phyloP scores from a whole-genome alignment of 2,113 vertebrate genomes.

The Macroglossus sobrinus region DNA sequence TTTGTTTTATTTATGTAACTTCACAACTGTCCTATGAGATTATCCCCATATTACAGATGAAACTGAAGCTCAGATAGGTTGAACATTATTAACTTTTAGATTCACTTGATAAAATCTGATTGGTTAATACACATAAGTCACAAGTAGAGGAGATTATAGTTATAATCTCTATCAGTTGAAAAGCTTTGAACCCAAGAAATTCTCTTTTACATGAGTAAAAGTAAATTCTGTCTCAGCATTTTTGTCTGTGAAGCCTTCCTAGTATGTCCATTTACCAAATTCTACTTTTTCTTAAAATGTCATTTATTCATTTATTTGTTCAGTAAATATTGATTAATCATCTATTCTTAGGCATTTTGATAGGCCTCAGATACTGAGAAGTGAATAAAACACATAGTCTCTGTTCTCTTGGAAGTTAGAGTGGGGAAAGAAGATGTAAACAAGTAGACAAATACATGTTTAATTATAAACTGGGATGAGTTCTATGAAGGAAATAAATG shows the following conservation, averaged over 20 bases:
- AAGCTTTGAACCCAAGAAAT: background rate
- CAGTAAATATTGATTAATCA: background rate
- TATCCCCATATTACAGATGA: background rate
- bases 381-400: background rate
- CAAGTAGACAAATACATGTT: background rate
- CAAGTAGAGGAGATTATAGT: background rate
- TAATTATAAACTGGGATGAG: background rate
- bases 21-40: background rate
- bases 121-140: background rate
- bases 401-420: background rate
- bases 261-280: background rate
- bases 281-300: background rate
- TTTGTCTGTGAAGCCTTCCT: background rate
- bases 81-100: slow-evolving; percentile 13
- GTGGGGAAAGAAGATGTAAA: background rate
- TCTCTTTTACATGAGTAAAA: background rate
- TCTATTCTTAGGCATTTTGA: background rate
- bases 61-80: background rate
- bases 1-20: background rate
- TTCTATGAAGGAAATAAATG: background rate
- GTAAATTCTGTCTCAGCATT: background rate
- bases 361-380: background rate
- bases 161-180: background rate
- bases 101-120: background rate
- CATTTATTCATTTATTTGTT: background rate